phyloP scores from a whole-genome alignment of 2,797 vertebrate genomes.

The Dendrocincla tyrannina region DNA sequence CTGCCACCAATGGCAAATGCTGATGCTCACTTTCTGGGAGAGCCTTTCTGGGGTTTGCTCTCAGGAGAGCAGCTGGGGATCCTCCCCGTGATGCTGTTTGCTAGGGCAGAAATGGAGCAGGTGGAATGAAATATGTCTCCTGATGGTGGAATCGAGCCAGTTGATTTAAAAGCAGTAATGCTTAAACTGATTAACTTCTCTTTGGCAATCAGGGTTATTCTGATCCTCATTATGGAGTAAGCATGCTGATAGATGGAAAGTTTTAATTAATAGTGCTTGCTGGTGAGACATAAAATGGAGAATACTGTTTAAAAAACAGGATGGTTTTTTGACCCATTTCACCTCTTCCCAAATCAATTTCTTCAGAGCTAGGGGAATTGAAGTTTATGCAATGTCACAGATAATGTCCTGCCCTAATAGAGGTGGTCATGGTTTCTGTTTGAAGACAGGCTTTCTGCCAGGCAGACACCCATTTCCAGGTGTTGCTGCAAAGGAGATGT shows the following conservation, averaged over 20 bases:
- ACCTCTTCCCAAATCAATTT: not conserved
- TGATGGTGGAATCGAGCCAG: not conserved
- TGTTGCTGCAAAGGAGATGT: not conserved
- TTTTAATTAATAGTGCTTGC: constrained; percentile 32
- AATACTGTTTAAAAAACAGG: not conserved
- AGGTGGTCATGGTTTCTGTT: not conserved
- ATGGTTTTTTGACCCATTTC: not conserved
- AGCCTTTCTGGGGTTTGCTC: not conserved
- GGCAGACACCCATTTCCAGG: not conserved
- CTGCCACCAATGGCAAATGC: not conserved
- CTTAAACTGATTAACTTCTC: constrained; percentile 44
- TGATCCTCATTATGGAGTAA: constrained; percentile 8
- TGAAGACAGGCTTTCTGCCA: not conserved
- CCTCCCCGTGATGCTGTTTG: not conserved
- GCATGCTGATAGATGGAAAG: not conserved
- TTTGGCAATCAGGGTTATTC: constrained; percentile 25
- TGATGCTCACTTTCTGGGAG: not conserved
- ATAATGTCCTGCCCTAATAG: not conserved
- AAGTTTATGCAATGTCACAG: not conserved
- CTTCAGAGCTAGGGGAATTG: not conserved
- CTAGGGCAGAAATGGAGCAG: not conserved
- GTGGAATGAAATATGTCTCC: not conserved
- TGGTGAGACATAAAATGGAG: not conserved
- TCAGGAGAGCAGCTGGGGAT: not conserved
- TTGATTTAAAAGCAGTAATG: constrained; percentile 23